Evolutionary conservation across 1,140 invertebrate species (phyloP).

Genomic region (Anagrus nilaparvatae): DNA sequence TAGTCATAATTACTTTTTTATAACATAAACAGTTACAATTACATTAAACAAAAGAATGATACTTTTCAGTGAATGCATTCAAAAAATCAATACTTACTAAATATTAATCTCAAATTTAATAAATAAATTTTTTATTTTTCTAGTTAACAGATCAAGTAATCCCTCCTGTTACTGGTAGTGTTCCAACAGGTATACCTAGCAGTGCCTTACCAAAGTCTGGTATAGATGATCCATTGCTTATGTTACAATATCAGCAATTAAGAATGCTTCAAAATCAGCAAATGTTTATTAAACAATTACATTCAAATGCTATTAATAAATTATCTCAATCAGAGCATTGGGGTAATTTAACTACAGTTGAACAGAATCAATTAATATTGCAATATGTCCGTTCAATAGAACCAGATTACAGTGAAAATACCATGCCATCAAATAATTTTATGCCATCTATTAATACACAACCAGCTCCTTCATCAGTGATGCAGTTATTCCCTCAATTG

Average conservation of each 20-base stretch:
- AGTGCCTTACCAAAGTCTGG: conserved; percentile 24
- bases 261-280: conserved; percentile 44
- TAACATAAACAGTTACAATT: no score
- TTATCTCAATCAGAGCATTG: conserved; percentile 57
- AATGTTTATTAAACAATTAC: conserved; percentile 41
- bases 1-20: no score
- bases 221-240: conserved; percentile 31
- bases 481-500: conserved; percentile 49
- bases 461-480: conserved; percentile 35
- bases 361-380: conserved; percentile 50
- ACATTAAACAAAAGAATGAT: no score
- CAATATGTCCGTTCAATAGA: conserved; percentile 42
- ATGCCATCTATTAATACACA: conserved; percentile 17
- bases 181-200: conserved; percentile 22
- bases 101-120: no score
- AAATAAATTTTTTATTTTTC: conserved; percentile 12
- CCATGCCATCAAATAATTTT: conserved; percentile 31
- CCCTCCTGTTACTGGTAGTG: conserved; percentile 23
- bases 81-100: no score
- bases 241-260: conserved; percentile 42
- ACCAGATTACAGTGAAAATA: conserved; percentile 38
- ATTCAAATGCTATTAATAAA: conserved; percentile 44
- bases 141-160: conserved; percentile 29
- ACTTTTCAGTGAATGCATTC: no score
- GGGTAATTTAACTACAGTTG: conserved; percentile 44